Evolutionary conservation across 2,797 vertebrate species (phyloP).

Genomic region (Lerista edwardsae): DNA sequence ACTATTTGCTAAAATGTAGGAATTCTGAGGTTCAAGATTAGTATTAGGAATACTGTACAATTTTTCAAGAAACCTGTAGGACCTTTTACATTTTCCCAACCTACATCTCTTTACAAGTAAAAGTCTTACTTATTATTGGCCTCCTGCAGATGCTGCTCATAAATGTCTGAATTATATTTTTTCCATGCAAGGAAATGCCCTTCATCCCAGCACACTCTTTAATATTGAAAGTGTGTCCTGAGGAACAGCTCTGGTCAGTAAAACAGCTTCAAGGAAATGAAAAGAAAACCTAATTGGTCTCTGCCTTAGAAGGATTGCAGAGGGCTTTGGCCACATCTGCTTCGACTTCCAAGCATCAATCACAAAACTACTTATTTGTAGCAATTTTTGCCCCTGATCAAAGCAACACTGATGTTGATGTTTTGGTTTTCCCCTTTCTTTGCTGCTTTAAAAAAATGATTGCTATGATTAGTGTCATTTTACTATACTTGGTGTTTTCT

Average conservation of each 20-base stretch:
- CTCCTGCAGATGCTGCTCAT: slow-evolving; percentile 30
- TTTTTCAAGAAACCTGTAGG: slow-evolving; percentile 21
- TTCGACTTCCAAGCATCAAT: neutral
- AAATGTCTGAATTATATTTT: slow-evolving; percentile 15
- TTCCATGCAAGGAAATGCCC: neutral
- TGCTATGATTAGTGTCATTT: too few relatives aligned
- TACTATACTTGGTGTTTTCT: too few relatives aligned
- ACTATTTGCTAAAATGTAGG: neutral
- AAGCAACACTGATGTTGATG: too few relatives aligned
- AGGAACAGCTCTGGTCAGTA: neutral
- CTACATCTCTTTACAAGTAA: slow-evolving; percentile 12
- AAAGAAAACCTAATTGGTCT: neutral
- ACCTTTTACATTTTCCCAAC: neutral
- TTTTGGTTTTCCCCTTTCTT: neutral
- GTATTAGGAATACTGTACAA: slow-evolving; percentile 12
- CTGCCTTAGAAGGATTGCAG: neutral
- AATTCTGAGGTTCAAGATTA: slow-evolving; percentile 11
- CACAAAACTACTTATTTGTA: neutral
- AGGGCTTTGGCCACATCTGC: neutral
- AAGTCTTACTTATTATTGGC: neutral
- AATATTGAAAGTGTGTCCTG: neutral
- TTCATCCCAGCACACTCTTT: neutral
- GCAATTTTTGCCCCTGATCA: neutral
- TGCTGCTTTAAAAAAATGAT: too few relatives aligned
- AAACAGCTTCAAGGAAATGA: neutral